Conservation (phyloP, 1,140 invertebrate species). For the Acromyrmex charruanus region DNA sequence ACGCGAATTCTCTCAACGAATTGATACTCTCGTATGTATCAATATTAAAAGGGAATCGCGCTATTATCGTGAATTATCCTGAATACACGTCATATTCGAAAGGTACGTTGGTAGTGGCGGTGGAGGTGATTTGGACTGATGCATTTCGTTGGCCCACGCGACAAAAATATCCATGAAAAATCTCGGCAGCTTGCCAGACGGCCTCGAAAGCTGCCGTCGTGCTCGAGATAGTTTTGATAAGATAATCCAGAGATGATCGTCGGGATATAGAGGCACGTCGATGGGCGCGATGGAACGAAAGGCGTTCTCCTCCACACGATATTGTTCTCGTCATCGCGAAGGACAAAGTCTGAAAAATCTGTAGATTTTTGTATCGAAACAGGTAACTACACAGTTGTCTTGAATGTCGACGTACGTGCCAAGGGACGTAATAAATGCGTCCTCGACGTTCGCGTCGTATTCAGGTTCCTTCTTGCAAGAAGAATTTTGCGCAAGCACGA, state of each 20-base stretch:
- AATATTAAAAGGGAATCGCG: no score
- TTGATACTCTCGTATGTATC: conserved; percentile 11
- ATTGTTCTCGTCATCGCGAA: neutral
- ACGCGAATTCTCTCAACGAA: conserved; percentile 22
- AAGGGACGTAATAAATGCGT: conserved; percentile 21
- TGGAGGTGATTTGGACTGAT: conserved; percentile 26
- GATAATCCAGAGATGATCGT: conserved; percentile 64
- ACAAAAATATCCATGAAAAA: conserved; percentile 82
- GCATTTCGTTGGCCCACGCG: conserved; percentile 49
- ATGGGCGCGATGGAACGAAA: neutral
- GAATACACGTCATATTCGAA: neutral
- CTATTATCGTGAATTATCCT: neutral
- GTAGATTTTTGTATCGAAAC: neutral
- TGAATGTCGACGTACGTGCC: conserved; percentile 21
- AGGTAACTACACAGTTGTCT: neutral
- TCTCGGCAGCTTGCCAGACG: conserved; percentile 79
- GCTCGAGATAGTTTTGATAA: conserved; percentile 75
- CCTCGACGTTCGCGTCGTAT: conserved; percentile 2
- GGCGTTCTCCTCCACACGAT: neutral
- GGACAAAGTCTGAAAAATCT: neutral
- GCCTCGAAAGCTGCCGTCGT: conserved; percentile 73
- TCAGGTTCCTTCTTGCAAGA: conserved; percentile 21
- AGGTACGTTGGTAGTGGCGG: neutral
- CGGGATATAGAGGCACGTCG: neutral
- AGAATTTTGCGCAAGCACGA: conserved; percentile 31